A percentile compares a stretch with the other conserved stretches of the same genome.
phyloP scores from a whole-genome alignment of 2,888 invertebrate species.

The Folsomia manolachei region DNA sequence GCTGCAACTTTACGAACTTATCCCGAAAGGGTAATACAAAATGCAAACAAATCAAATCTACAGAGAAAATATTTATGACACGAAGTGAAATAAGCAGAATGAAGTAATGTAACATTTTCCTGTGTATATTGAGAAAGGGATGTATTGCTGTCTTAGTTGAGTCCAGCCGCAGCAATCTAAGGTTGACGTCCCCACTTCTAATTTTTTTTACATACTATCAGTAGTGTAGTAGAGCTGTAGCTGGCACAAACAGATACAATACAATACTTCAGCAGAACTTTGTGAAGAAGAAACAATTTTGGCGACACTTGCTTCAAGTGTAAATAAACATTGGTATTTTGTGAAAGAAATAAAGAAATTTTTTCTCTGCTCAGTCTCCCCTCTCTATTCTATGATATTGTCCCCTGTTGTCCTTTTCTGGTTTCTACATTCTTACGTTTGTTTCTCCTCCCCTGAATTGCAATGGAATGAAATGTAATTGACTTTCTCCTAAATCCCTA shows the following conservation, averaged over 20 bases:
- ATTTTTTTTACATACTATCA: too few species aligned
- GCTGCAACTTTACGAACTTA: too few species aligned
- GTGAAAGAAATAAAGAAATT: neutral
- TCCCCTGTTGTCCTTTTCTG: neutral
- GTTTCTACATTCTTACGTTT: neutral
- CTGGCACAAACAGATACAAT: neutral
- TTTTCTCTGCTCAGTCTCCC: neutral
- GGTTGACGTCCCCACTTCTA: too few species aligned
- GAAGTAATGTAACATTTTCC: too few species aligned
- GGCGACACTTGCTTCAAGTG: neutral
- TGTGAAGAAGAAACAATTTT: neutral
- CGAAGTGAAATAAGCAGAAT: too few species aligned
- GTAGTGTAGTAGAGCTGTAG: neutral
- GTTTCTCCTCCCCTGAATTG: neutral
- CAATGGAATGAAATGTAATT: slow-evolving; percentile 15
- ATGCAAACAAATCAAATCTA: too few species aligned
- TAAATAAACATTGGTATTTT: slow-evolving; percentile 2
- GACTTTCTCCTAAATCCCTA: slow-evolving; percentile 16
- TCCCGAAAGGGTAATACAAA: too few species aligned
- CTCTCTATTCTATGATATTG: neutral
- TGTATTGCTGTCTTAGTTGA: too few species aligned
- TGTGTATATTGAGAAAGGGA: too few species aligned
- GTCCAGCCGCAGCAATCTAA: too few species aligned
- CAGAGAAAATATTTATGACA: too few species aligned
- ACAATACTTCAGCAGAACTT: neutral